Conservation (phyloP, 1,140 invertebrate genomes). For the Brachionus rubens region DNA sequence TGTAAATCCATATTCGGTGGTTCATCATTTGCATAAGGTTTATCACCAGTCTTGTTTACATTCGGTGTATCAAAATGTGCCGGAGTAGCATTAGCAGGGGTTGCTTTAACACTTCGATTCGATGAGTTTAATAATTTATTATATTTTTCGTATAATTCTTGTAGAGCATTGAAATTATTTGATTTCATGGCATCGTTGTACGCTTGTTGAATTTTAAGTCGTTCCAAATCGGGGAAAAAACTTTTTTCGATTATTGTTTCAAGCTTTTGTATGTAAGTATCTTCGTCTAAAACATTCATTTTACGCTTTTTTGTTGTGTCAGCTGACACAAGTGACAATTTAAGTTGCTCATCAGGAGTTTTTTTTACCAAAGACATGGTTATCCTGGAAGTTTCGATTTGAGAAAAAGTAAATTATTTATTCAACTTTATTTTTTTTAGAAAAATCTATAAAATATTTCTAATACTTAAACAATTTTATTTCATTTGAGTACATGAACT, state of each 20-base stretch:
- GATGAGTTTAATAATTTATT: slow-evolving; percentile 63
- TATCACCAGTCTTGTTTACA: not conserved
- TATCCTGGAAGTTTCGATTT: not conserved
- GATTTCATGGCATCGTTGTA: slow-evolving; percentile 83
- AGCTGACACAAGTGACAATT: not conserved
- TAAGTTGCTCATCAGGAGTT: not conserved
- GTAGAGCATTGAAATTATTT: slow-evolving; percentile 79
- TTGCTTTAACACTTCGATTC: not conserved
- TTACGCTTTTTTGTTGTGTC: not conserved
- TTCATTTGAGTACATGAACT: no score
- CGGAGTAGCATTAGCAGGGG: not conserved
- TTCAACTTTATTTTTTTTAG: not conserved
- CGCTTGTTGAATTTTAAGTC: slow-evolving; percentile 84
- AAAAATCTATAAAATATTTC: no score
- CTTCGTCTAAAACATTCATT: slow-evolving; percentile 34
- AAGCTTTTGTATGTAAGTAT: slow-evolving; percentile 60
- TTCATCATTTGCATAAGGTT: slow-evolving; percentile 30
- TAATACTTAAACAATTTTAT: no score
- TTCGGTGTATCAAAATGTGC: not conserved
- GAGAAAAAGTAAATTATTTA: not conserved
- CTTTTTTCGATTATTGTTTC: slow-evolving; percentile 92
- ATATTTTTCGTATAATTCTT: slow-evolving; percentile 82
- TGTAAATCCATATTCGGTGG: not conserved
- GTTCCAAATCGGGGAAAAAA: slow-evolving; percentile 91
- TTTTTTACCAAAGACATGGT: slow-evolving; percentile 19